These are phyloP conservation scores for Planococcus citri DNA, from an alignment of 1,140 invertebrate species.

Conservation along the genomic window DNA sequence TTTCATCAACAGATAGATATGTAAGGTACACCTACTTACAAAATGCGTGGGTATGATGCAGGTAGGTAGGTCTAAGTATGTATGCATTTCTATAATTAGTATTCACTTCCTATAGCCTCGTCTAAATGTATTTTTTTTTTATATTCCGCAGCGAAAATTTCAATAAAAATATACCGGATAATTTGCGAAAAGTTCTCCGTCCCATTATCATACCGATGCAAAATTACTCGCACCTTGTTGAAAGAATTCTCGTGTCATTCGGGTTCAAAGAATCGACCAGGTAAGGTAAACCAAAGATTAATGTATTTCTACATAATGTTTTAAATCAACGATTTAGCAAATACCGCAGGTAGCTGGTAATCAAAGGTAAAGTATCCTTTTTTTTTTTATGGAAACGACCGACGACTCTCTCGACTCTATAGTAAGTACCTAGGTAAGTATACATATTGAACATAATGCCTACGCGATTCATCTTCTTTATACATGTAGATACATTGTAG, in stretches of 20 bases:
- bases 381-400: background rate
- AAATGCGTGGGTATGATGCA: too few species aligned
- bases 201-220: background rate
- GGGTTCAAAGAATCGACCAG: background rate
- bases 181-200: background rate
- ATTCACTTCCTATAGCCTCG: background rate
- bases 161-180: background rate
- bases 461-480: background rate
- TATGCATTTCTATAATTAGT: background rate
- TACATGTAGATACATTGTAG: background rate
- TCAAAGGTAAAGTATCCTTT: background rate
- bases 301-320: background rate
- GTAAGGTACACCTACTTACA: too few species aligned
- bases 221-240: background rate
- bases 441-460: too few species aligned
- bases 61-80: too few species aligned
- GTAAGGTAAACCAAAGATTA: background rate
- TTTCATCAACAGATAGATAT: too few species aligned
- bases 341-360: background rate
- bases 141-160: background rate
- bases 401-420: too few species aligned
- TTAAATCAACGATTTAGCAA: background rate
- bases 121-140: background rate
- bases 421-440: too few species aligned
- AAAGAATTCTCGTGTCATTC: slow-evolving; percentile 1